These are phyloP conservation scores for Lagodon rhomboides DNA, from an alignment of 2,797 vertebrate species.

Conservation along the genomic window DNA sequence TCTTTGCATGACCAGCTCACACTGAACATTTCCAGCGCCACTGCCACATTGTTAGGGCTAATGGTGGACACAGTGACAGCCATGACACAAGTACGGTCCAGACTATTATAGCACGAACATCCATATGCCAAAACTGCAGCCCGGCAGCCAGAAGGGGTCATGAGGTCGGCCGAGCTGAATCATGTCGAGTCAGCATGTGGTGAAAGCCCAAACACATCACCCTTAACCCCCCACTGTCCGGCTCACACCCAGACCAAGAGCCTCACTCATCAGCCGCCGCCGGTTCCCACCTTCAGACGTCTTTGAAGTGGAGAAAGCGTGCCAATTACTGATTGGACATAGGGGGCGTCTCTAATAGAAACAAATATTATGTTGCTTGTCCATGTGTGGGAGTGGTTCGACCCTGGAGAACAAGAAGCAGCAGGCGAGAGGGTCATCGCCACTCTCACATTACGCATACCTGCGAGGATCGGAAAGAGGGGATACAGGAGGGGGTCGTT, in stretches of 20 bases:
- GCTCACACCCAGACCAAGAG: slow-evolving; percentile 74
- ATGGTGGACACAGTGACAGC: slow-evolving; percentile 21
- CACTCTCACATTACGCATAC: slow-evolving; percentile 81
- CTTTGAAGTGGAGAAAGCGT: slow-evolving; percentile 79
- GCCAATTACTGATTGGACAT: slow-evolving; percentile 81
- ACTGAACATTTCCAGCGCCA: slow-evolving; percentile 32
- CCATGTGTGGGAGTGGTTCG: slow-evolving; percentile 71
- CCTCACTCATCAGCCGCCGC: slow-evolving; percentile 77
- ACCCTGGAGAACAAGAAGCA: slow-evolving; percentile 73
- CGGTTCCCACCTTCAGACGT: slow-evolving; percentile 75
- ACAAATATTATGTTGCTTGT: slow-evolving; percentile 82
- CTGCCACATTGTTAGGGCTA: slow-evolving; percentile 4
- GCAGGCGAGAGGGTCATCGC: slow-evolving; percentile 82
- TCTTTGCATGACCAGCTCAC: slow-evolving; percentile 10
- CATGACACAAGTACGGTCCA: slow-evolving; percentile 32
- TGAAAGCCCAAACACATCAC: slow-evolving; percentile 80
- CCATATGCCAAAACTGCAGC: slow-evolving; percentile 60
- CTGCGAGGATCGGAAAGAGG: slow-evolving; percentile 46
- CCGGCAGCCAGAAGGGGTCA: slow-evolving; percentile 65
- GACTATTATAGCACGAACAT: slow-evolving; percentile 38
- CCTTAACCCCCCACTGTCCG: slow-evolving; percentile 77
- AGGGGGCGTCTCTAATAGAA: slow-evolving; percentile 75
- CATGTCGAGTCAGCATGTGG: slow-evolving; percentile 82
- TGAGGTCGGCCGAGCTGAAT: slow-evolving; percentile 76
- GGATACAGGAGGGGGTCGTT: slow-evolving; percentile 47